A percentile compares a stretch with the other conserved stretches of the same genome.
phyloP scores from a whole-genome alignment of 2,113 vertebrate species.

The Cavia aperea region DNA sequence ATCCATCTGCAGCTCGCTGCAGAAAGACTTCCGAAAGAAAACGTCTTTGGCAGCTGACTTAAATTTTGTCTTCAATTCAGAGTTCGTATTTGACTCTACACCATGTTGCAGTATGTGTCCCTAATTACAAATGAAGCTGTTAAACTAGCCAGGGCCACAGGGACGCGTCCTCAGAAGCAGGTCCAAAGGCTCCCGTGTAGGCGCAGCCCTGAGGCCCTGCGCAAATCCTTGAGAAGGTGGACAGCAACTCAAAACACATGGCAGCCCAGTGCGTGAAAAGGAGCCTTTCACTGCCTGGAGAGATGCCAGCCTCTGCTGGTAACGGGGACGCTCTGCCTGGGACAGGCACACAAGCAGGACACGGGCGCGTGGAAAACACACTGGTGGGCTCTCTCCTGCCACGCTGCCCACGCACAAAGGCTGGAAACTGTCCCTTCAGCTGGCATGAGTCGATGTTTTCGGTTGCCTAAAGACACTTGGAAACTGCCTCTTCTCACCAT shows the following conservation, averaged over 20 bases:
- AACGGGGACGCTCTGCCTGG: not conserved
- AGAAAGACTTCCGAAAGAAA: constrained; percentile 61
- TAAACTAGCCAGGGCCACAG: constrained; percentile 21
- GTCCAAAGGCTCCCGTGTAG: constrained; percentile 48
- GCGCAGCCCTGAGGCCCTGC: constrained; percentile 48
- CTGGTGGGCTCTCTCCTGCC: constrained; percentile 12
- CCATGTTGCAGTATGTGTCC: constrained; percentile 60
- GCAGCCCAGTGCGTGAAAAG: constrained; percentile 10
- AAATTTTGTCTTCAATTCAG: constrained; percentile 72
- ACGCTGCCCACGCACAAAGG: not conserved
- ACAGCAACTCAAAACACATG: constrained; percentile 57
- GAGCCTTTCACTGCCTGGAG: constrained; percentile 42
- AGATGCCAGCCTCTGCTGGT: not conserved
- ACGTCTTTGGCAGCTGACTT: constrained; percentile 65
- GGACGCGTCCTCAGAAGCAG: constrained; percentile 44
- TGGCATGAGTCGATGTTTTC: not conserved
- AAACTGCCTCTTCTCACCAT: constrained; percentile 29
- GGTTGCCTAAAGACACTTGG: constrained; percentile 15
- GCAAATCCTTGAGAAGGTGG: constrained; percentile 36
- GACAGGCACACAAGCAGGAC: not conserved
- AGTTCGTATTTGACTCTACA: constrained; percentile 72
- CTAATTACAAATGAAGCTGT: constrained; percentile 54
- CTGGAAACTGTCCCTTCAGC: not conserved
- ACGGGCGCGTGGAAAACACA: not conserved
- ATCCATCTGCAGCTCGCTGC: constrained; percentile 45